These are phyloP conservation scores for Nothura maculosa DNA, from an alignment of 2,797 vertebrate species.

Conservation along the genomic window DNA sequence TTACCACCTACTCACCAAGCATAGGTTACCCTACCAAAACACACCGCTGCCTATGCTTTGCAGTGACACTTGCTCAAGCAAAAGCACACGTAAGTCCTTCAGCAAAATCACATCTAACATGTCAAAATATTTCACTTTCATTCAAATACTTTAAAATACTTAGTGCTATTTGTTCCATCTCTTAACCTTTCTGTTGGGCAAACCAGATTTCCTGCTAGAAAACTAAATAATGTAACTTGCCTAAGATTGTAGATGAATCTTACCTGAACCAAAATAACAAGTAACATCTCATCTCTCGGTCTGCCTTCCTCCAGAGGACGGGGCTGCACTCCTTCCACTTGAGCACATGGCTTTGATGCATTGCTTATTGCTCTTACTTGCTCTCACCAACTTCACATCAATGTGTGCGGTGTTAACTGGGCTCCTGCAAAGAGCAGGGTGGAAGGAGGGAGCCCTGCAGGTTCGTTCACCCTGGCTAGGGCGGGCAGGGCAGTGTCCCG, in stretches of 20 bases:
- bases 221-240: not conserved
- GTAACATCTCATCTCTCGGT: constrained; percentile 18
- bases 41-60: constrained; percentile 7
- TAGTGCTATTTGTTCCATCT: constrained; percentile 22
- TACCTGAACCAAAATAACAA: constrained; percentile 23
- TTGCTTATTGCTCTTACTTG: constrained; percentile 32
- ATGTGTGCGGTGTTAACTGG: not conserved
- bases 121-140: constrained; percentile 67
- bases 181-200: constrained; percentile 27
- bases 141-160: constrained; percentile 34
- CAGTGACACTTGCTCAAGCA: constrained; percentile 52
- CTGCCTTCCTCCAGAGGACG: not conserved
- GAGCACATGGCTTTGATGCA: constrained; percentile 32
- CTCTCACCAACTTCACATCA: constrained; percentile 28
- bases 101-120: constrained; percentile 35
- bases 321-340: not conserved
- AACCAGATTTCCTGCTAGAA: constrained; percentile 28
- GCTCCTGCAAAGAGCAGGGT: not conserved
- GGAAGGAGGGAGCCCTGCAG: not conserved
- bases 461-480: not conserved
- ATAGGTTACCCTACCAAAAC: not conserved
- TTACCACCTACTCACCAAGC: constrained; percentile 34
- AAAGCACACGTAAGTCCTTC: constrained; percentile 12
- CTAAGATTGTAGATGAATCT: constrained; percentile 28
- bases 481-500: accelerated